These are phyloP conservation scores for Eupithecia pulchellata DNA, from an alignment of 2,888 invertebrate genomes.

Conservation along the genomic window DNA sequence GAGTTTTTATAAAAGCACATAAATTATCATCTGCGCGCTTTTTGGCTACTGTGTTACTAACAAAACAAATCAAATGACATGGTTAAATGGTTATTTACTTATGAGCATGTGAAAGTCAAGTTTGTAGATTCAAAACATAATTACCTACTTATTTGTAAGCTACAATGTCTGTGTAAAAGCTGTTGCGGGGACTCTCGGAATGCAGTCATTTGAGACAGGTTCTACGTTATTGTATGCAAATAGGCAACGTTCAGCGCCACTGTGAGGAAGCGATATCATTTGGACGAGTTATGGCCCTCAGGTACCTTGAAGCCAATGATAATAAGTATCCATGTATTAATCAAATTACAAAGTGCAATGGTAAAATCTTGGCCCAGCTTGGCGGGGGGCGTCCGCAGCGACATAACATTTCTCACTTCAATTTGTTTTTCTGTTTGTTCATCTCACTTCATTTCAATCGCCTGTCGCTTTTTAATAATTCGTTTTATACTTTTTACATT, in stretches of 20 bases:
- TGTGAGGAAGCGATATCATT: conserved; percentile 69
- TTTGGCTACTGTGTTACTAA: not conserved
- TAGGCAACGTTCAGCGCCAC: conserved; percentile 57
- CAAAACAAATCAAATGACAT: not conserved
- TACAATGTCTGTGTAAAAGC: conserved; percentile 2
- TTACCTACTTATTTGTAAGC: conserved; percentile 8
- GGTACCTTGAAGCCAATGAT: conserved; percentile 65
- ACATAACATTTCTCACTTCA: conserved; percentile 83
- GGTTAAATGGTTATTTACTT: not conserved
- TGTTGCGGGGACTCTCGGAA: conserved; percentile 52
- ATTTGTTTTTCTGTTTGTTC: conserved; percentile 76
- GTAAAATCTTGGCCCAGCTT: conserved; percentile 57
- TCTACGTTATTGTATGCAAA: conserved; percentile 78
- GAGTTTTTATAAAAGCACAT: not conserved
- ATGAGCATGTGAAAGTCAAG: conserved; percentile 5
- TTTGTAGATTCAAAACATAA: conserved; percentile 14
- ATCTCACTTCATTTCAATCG: conserved; percentile 78
- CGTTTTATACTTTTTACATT: conserved; percentile 76
- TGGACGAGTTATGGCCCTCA: conserved; percentile 69
- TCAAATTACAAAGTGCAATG: conserved; percentile 68
- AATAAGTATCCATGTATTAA: conserved; percentile 63
- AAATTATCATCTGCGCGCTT: not conserved
- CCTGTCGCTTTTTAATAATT: conserved; percentile 65
- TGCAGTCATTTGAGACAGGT: conserved; percentile 58
- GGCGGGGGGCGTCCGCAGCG: conserved; percentile 73